These are phyloP conservation scores for Cacoxenus indagator DNA, from an alignment of 2,888 invertebrate species.

Conservation along the genomic window DNA sequence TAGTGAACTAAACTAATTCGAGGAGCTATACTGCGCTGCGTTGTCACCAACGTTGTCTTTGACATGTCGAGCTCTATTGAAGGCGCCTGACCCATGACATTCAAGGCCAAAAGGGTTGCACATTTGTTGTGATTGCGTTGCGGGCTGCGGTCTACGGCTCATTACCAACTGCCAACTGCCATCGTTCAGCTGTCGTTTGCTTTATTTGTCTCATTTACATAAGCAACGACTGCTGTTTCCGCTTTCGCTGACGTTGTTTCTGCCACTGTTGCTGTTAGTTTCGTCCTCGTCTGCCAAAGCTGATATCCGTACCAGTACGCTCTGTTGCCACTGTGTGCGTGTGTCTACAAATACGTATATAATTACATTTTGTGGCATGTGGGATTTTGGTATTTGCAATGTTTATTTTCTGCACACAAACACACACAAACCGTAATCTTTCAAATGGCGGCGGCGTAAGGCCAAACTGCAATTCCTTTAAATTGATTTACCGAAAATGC, in stretches of 20 bases:
- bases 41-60: background rate
- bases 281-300: background rate
- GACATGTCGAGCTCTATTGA: background rate
- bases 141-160: background rate
- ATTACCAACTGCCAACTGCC: background rate
- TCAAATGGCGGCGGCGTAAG: background rate
- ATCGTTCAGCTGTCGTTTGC: background rate
- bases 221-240: slow-evolving; percentile 4
- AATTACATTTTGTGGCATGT: slow-evolving; percentile 21
- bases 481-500: background rate
- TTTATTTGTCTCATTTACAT: slow-evolving; percentile 12
- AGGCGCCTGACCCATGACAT: background rate
- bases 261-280: background rate
- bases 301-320: background rate
- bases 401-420: background rate
- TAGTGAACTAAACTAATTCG: background rate
- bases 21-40: background rate
- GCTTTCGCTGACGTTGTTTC: background rate
- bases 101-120: background rate
- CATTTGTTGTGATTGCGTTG: slow-evolving; percentile 12
- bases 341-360: slow-evolving; percentile 5
- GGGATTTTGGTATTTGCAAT: slow-evolving; percentile 2
- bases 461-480: background rate
- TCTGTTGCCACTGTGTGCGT: background rate
- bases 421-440: background rate